A percentile compares a stretch with the other conserved stretches of the same genome.
Conservation (phyloP, 2,888 invertebrate species). For the Parnassius apollo region DNA sequence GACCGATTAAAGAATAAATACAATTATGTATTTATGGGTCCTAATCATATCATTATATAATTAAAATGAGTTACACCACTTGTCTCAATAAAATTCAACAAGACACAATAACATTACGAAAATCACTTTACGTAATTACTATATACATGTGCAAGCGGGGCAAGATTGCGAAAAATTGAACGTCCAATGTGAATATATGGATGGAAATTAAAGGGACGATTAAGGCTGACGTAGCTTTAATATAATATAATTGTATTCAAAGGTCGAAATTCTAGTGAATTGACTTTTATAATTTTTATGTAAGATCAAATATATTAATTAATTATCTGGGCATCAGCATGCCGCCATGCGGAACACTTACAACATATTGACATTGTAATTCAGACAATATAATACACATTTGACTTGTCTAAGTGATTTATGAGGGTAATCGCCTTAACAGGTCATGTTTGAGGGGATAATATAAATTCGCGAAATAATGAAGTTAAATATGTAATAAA, state of each 20-base stretch:
- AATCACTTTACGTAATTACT: constrained; percentile 39
- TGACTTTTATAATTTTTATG: constrained; percentile 45
- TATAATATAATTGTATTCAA: constrained; percentile 47
- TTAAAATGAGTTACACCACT: constrained; percentile 53
- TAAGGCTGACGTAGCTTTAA: constrained; percentile 49
- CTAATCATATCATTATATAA: constrained; percentile 18
- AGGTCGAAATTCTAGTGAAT: constrained; percentile 56
- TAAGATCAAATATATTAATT: constrained; percentile 6
- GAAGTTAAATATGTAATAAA: no score
- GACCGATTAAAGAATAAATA: constrained; percentile 17
- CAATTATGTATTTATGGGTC: constrained; percentile 12
- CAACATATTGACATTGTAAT: no score
- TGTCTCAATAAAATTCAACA: constrained; percentile 71
- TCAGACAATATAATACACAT: no score
- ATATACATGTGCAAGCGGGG: constrained; percentile 73
- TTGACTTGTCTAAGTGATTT: no score
- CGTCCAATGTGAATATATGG: constrained; percentile 69
- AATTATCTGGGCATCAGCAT: background rate
- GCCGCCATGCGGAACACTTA: no score
- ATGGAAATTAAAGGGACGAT: constrained; percentile 75
- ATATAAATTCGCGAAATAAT: no score
- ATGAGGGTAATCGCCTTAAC: no score
- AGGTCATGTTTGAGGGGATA: no score
- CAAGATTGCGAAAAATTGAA: constrained; percentile 69
- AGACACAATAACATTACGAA: constrained; percentile 62